phyloP scores from a whole-genome alignment of 1,140 invertebrate genomes.

The Telenomus remus region DNA sequence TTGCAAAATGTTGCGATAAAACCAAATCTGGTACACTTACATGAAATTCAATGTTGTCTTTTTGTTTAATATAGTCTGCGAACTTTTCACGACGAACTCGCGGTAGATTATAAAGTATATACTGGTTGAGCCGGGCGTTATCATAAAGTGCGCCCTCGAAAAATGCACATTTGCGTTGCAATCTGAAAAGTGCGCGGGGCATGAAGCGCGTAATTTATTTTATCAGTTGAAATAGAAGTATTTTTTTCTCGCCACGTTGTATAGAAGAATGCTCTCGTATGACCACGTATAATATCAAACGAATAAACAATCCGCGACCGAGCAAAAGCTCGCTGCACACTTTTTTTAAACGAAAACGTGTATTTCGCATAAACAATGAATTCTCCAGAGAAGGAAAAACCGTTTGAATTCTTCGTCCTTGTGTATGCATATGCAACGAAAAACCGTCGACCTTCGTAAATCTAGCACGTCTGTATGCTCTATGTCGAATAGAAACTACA shows the following conservation, averaged over 20 bases:
- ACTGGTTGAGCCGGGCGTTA: not conserved
- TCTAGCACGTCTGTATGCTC: too few relatives aligned
- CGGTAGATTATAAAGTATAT: not conserved
- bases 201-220: conserved; percentile 25
- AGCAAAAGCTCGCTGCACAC: not conserved
- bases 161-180: conserved; percentile 11
- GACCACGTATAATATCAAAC: conserved; percentile 11
- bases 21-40: not conserved
- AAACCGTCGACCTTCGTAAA: conserved; percentile 4
- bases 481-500: too few relatives aligned
- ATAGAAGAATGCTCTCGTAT: conserved; percentile 1
- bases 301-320: conserved; percentile 12
- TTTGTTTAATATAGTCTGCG: too few relatives aligned
- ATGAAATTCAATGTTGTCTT: too few relatives aligned
- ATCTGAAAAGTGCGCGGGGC: conserved; percentile 10
- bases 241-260: conserved; percentile 8
- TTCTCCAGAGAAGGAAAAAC: conserved; percentile 1
- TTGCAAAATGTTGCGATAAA: not conserved
- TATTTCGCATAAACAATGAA: conserved; percentile 27
- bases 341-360: conserved; percentile 16
- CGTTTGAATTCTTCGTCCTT: conserved; percentile 12
- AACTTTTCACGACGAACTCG: too few relatives aligned
- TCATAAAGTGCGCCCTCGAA: conserved; percentile 2
- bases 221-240: conserved; percentile 23
- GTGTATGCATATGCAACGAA: conserved; percentile 9